Evolutionary conservation across 2,888 invertebrate genomes (phyloP).

Genomic region (Metopia argyrocephala): DNA sequence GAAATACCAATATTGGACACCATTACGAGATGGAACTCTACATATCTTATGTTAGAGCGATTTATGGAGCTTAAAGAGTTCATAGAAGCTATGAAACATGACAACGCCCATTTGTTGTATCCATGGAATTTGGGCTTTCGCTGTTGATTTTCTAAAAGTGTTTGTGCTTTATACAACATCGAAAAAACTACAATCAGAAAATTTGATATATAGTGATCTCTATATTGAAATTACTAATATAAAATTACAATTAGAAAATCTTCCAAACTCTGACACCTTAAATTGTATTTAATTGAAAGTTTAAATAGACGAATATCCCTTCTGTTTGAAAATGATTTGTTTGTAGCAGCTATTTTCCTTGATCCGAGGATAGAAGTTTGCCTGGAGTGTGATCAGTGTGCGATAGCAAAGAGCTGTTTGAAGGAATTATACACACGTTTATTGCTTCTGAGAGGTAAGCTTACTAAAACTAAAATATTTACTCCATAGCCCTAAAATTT

Average conservation of each 20-base stretch:
- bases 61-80: slow-evolving; percentile 27
- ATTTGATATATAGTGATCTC: slow-evolving; percentile 41
- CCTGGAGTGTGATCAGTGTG: slow-evolving; percentile 4
- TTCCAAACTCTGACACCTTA: not conserved
- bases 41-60: slow-evolving; percentile 42
- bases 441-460: slow-evolving; percentile 31
- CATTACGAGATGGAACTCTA: slow-evolving; percentile 38
- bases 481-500: not conserved
- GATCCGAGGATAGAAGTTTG: slow-evolving; percentile 42
- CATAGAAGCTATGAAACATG: slow-evolving; percentile 14
- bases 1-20: slow-evolving; percentile 7
- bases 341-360: slow-evolving; percentile 33
- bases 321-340: slow-evolving; percentile 38
- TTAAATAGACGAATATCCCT: slow-evolving; percentile 4
- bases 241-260: slow-evolving; percentile 5
- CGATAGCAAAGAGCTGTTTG: slow-evolving; percentile 35
- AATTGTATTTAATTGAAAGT: slow-evolving; percentile 1
- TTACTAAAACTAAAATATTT: not conserved
- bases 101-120: not conserved
- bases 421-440: slow-evolving; percentile 28
- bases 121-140: slow-evolving; percentile 6
- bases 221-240: slow-evolving; percentile 33
- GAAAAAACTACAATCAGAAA: slow-evolving; percentile 36
- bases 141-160: slow-evolving; percentile 17
- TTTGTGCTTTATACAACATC: slow-evolving; percentile 30